Base-by-base conservation (phyloP, 2,888 invertebrate species). In the Eustalomyia histrio region DNA sequence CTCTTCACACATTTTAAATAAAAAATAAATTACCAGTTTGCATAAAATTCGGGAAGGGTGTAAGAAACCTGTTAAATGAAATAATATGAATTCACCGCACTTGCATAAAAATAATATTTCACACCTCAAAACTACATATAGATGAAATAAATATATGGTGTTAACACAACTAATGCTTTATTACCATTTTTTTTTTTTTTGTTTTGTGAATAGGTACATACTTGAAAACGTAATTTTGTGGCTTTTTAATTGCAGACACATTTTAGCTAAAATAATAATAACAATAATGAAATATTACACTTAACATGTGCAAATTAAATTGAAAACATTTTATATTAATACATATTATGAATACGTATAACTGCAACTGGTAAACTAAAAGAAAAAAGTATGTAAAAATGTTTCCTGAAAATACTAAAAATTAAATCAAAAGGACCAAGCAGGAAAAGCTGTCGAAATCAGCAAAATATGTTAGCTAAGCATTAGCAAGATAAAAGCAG, bases 201-300 rank as follows among this genome's bases (percentile, higher is more conserved):
- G 24, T 60, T 39, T n/a, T n/a, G n/a, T n/a, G n/a, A n/a, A n/a
- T n/a, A 14, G 61, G 21, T 47, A 61, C 71, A 60, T 55, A 50
- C 55, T 50, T 71, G 55, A 47, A 71, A 75, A 75, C 47, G 39
- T 57, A 75, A 75, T 75, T 79, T 75, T 80, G 75, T 67, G 75
- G 79, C 60, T 65, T 65, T 64, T 17, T 14, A 71, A 71, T 55
- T 21, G 35, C 18, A 61, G 50, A 43, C 58, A 74, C 58, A 58
- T 64, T 74, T 21, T 65, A 52, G 14, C 9, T 3, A 14, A 50
- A 18, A 33, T 8, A 21, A 21, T 6, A 33, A 71, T 52, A 65
- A 35, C 57, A 73, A 68, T 43, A 53, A 67, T 67, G 52, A 53
- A 75, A 75, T 24, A 58, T 21, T 53, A 67, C 60, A 67, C 52